Percentiles rank a stretch among this genome's conserved stretches.
Conservation (phyloP, 2,888 invertebrate species). For the Pristionchus japonicus region DNA sequence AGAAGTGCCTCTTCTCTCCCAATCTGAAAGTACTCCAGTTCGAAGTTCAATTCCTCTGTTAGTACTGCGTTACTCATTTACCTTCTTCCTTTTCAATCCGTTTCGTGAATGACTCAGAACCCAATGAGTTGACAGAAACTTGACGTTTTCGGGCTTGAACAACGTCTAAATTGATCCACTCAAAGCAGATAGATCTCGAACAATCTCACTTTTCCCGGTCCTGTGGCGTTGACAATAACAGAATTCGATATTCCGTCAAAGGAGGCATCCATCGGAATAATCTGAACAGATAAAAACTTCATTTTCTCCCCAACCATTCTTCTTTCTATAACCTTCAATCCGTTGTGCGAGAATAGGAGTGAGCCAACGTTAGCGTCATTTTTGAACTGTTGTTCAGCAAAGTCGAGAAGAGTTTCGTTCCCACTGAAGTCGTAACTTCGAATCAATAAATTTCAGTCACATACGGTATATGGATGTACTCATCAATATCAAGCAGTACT, state of each 20-base stretch:
- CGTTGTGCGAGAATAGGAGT: background rate
- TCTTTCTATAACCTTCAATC: background rate
- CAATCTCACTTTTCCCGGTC: background rate
- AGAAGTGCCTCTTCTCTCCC: background rate
- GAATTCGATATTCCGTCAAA: background rate
- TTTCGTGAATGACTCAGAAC: background rate
- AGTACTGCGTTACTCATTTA: background rate
- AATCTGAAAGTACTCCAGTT: background rate
- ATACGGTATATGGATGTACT: constrained; percentile 1
- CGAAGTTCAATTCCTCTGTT: background rate
- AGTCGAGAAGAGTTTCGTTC: background rate
- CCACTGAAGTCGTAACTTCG: background rate
- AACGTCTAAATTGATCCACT: background rate
- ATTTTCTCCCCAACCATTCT: background rate
- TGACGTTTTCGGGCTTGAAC: background rate
- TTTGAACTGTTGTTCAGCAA: background rate
- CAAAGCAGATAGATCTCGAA: background rate
- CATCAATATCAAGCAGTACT: constrained; percentile 10
- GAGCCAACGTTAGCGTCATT: background rate
- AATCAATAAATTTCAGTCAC: too few species aligned
- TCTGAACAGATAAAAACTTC: background rate
- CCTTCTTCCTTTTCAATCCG: background rate
- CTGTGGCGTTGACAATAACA: background rate
- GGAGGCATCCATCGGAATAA: background rate
- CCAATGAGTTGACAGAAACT: background rate